Conservation (phyloP, 2,113 vertebrate species). For the Rhinoptilus africanus region DNA sequence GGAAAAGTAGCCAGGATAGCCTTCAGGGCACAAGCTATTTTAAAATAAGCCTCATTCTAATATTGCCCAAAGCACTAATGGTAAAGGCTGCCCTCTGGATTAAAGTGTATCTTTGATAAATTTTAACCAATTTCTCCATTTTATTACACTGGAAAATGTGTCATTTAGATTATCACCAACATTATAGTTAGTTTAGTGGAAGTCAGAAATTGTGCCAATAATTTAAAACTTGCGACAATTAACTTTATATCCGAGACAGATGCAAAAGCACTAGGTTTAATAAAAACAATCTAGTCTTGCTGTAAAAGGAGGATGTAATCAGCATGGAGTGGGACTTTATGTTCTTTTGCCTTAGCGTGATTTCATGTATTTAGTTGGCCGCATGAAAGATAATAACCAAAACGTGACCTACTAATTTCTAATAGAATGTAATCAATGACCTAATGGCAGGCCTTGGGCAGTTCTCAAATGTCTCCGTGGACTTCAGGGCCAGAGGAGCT, state of each 20-base stretch:
- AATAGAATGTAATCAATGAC: background rate
- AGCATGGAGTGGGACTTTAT: background rate
- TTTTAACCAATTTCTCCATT: background rate
- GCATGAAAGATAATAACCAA: background rate
- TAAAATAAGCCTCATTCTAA: background rate
- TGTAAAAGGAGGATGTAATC: background rate
- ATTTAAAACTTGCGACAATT: background rate
- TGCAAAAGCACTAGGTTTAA: background rate
- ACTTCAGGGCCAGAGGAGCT: background rate
- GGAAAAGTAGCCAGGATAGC: background rate
- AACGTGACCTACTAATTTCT: background rate
- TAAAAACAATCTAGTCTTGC: background rate
- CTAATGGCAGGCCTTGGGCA: background rate
- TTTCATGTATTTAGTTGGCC: background rate
- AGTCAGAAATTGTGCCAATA: background rate
- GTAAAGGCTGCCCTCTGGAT: background rate
- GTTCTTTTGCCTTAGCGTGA: background rate
- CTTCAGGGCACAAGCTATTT: background rate
- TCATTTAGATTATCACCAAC: background rate
- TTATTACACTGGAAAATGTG: background rate
- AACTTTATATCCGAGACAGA: background rate
- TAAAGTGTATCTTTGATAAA: background rate
- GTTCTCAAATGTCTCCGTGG: background rate
- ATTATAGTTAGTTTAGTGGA: background rate
- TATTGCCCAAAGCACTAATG: background rate